phyloP scores from a whole-genome alignment of 2,888 invertebrate genomes.

The Drosophila mettleri region DNA sequence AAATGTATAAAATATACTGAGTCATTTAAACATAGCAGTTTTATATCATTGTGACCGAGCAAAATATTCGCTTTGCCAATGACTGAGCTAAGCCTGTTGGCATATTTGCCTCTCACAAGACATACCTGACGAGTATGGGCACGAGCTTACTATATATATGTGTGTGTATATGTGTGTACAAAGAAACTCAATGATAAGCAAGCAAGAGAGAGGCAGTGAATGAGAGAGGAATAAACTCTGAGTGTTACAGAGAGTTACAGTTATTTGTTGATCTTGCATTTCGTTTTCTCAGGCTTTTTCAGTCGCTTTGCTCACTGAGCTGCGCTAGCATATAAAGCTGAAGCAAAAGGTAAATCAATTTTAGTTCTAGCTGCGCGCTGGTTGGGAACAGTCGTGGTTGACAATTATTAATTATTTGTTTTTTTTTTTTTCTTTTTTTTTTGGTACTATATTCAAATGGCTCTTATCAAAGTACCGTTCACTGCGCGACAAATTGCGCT shows the following conservation, averaged over 20 bases:
- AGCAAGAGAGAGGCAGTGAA: not conserved
- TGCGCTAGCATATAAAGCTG: slow-evolving; percentile 16
- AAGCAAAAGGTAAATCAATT: not conserved
- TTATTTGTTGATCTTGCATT: slow-evolving; percentile 1
- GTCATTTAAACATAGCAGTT: slow-evolving; percentile 24
- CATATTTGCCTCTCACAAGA: not conserved
- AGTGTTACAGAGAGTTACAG: not conserved
- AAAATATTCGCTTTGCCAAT: not conserved
- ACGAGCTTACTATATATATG: not conserved
- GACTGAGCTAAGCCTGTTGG: not conserved
- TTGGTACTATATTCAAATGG: slow-evolving; percentile 21
- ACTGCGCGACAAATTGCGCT: slow-evolving; percentile 30
- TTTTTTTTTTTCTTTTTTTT: too few relatives aligned
- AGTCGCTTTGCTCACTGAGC: not conserved
- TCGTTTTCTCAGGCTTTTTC: not conserved
- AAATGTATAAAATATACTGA: slow-evolving; percentile 14
- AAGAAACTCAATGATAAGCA: not conserved
- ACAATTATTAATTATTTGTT: not conserved
- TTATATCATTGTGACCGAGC: slow-evolving; percentile 28
- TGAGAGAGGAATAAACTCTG: not conserved
- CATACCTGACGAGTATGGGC: not conserved
- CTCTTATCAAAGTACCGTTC: slow-evolving; percentile 11
- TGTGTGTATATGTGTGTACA: too few relatives aligned
- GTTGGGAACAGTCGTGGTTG: slow-evolving; percentile 15
- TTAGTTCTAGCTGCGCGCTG: slow-evolving; percentile 23